Percentiles rank a stretch among this genome's conserved stretches.
Conservation (phyloP, 1,140 invertebrate genomes). For the Papilio glaucus region DNA sequence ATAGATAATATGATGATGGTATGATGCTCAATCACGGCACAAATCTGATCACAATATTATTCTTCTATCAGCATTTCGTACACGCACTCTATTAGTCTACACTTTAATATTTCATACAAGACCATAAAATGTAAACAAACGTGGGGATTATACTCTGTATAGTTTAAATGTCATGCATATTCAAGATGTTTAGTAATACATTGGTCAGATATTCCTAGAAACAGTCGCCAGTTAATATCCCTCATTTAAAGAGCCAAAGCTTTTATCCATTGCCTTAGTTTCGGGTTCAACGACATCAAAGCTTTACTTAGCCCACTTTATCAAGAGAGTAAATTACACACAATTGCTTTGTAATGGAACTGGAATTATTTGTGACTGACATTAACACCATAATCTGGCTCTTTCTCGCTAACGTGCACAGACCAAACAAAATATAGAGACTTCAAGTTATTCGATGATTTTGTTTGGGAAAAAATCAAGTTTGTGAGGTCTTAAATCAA, state of each 20-base stretch:
- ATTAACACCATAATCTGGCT: constrained; percentile 11
- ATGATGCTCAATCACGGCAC: too few species aligned
- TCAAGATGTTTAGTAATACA: neutral
- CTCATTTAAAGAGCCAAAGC: neutral
- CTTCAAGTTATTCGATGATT: neutral
- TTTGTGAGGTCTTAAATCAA: too few species aligned
- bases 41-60: too few species aligned
- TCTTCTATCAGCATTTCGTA: too few species aligned
- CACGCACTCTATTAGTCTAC: too few species aligned
- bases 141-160: too few species aligned
- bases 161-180: too few species aligned
- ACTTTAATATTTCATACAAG: too few species aligned
- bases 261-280: constrained; percentile 1
- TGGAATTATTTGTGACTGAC: constrained; percentile 6
- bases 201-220: neutral
- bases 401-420: neutral
- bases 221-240: neutral
- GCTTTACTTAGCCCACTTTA: constrained; percentile 12
- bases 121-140: too few species aligned
- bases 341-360: constrained; percentile 20
- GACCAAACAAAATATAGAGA: neutral
- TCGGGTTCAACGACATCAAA: constrained; percentile 8
- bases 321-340: constrained; percentile 11
- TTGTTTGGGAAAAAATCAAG: too few species aligned
- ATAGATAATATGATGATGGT: too few species aligned